These are phyloP conservation scores for Melanaphis sacchari DNA, from an alignment of 1,140 invertebrate species.

Conservation along the genomic window DNA sequence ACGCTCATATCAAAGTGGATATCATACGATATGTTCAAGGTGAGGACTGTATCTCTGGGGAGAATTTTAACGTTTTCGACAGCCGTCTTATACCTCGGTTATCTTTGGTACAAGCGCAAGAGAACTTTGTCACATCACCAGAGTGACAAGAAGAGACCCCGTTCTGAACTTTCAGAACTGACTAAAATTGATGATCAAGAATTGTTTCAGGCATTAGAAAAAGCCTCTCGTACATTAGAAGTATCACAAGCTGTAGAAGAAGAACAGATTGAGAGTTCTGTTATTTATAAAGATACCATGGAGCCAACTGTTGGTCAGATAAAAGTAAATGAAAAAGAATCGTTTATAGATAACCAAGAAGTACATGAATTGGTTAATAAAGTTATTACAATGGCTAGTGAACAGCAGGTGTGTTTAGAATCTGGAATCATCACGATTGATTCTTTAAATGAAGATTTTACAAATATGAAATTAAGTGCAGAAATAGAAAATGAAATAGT, in stretches of 20 bases:
- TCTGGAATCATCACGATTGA: neutral
- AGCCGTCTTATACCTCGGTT: constrained; percentile 61
- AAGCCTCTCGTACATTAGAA: constrained; percentile 15
- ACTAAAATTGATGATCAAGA: constrained; percentile 41
- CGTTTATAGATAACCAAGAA: neutral
- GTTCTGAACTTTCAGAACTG: constrained; percentile 50
- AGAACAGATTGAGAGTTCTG: neutral
- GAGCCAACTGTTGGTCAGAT: constrained; percentile 35
- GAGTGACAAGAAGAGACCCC: constrained; percentile 48
- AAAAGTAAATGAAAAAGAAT: neutral
- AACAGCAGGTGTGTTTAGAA: neutral
- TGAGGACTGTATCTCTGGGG: constrained; percentile 59
- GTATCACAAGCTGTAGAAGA: neutral
- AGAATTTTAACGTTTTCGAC: constrained; percentile 59
- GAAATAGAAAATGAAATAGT: neutral
- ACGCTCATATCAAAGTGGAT: constrained; percentile 52
- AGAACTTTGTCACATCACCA: constrained; percentile 53
- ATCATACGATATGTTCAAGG: constrained; percentile 59
- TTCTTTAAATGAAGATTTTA: constrained; percentile 23
- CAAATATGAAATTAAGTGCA: constrained; percentile 39
- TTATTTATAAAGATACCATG: constrained; percentile 16
- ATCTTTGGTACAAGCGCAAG: constrained; percentile 58
- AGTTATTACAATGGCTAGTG: neutral
- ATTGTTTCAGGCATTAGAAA: constrained; percentile 38
- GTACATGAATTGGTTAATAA: neutral